Conservation (phyloP, 2,797 vertebrate species). For the Phoxinus dragarum region DNA sequence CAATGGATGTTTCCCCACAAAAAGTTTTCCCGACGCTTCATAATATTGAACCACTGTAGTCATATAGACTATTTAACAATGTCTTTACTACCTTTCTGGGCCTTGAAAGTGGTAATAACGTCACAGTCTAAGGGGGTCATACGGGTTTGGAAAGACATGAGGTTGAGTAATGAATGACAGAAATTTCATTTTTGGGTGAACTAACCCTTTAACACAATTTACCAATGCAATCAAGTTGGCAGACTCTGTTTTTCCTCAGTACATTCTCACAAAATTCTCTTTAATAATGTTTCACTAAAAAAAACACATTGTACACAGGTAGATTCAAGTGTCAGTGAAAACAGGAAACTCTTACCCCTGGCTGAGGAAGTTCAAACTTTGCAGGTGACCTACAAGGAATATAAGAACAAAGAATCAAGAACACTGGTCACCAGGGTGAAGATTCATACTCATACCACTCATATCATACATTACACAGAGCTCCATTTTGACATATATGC, state of each 20-base stretch:
- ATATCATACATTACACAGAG: not conserved
- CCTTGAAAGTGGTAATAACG: no score
- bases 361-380: slow-evolving; percentile 80
- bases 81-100: no score
- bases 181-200: no score
- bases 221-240: not conserved
- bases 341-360: slow-evolving; percentile 80
- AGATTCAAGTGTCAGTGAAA: slow-evolving; percentile 6
- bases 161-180: no score
- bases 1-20: no score
- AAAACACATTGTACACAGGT: slow-evolving; percentile 39
- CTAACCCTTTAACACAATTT: not conserved
- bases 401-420: slow-evolving; percentile 48
- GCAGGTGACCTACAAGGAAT: slow-evolving; percentile 83
- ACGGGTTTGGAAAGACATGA: no score
- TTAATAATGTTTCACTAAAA: not conserved
- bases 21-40: no score
- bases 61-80: no score
- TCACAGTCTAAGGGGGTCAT: no score
- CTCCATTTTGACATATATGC: not conserved
- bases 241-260: not conserved
- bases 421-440: not conserved
- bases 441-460: not conserved
- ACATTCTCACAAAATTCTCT: not conserved
- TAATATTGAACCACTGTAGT: no score